phyloP scores from a whole-genome alignment of 2,797 vertebrate species.

The Astyanax mexicanus region DNA sequence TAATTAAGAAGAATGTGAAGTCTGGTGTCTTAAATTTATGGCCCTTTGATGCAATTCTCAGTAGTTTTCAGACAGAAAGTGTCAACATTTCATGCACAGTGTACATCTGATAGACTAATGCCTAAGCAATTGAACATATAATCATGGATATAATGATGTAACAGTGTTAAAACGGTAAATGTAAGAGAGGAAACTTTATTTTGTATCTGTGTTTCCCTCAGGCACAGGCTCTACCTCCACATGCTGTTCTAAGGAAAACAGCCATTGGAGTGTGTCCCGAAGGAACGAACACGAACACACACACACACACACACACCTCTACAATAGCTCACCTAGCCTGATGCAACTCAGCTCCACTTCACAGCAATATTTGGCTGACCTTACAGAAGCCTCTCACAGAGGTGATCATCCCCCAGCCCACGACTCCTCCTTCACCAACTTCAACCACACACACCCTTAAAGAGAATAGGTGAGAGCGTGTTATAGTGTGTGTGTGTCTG shows the following conservation, averaged over 20 bases:
- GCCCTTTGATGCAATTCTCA: no score
- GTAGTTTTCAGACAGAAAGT: no score
- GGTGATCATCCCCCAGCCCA: constrained; percentile 16
- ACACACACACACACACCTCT: constrained; percentile 17
- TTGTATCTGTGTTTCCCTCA: constrained; percentile 17
- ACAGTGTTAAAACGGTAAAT: constrained; percentile 16
- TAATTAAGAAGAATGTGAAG: no score
- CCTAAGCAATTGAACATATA: background rate
- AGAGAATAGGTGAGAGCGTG: constrained; percentile 3
- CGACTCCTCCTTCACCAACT: constrained; percentile 26
- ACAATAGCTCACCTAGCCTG: constrained; percentile 44
- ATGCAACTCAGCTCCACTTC: constrained; percentile 57
- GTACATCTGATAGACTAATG: background rate
- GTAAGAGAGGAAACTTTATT: constrained; percentile 4
- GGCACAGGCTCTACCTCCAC: constrained; percentile 27
- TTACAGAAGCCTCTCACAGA: constrained; percentile 51
- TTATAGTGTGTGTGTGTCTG: no score
- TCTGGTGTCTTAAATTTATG: no score
- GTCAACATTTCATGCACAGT: no score
- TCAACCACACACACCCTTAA: constrained; percentile 27
- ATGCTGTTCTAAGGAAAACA: constrained; percentile 52
- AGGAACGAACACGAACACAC: constrained; percentile 35
- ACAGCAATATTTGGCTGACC: constrained; percentile 58
- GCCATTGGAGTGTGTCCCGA: constrained; percentile 42
- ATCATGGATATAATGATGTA: background rate